Percentiles rank a stretch among this genome's conserved stretches.
phyloP scores from a whole-genome alignment of 2,113 vertebrate genomes.

The Charadrius vociferus region DNA sequence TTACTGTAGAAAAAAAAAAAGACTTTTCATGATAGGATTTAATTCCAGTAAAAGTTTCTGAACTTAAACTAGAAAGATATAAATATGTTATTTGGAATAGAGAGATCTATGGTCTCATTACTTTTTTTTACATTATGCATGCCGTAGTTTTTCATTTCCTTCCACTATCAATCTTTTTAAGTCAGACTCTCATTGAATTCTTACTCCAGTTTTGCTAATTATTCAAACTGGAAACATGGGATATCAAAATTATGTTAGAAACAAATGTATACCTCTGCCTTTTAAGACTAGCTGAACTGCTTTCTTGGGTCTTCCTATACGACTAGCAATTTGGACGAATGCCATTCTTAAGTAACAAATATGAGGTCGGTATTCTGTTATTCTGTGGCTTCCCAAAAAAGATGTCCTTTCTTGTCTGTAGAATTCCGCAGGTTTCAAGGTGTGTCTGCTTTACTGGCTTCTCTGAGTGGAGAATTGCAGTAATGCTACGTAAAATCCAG shows the following conservation, averaged over 20 bases:
- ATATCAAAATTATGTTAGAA: neutral
- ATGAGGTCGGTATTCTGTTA: neutral
- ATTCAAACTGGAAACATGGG: neutral
- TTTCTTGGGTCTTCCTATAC: neutral
- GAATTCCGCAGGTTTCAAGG: neutral
- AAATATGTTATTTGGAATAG: neutral
- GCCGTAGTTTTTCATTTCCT: neutral
- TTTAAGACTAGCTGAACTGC: neutral
- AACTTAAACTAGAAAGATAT: neutral
- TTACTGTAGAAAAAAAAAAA: neutral
- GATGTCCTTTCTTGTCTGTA: neutral
- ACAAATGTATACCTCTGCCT: neutral
- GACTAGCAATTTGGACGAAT: neutral
- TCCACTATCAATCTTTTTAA: neutral
- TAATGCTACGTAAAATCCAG: neutral
- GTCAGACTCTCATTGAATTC: neutral
- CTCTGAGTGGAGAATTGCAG: neutral
- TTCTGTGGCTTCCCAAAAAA: neutral
- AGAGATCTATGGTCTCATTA: neutral
- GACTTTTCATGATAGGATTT: neutral
- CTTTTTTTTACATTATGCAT: neutral
- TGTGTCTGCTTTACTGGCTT: neutral
- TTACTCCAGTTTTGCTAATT: neutral
- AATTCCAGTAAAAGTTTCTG: neutral
- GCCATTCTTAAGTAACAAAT: neutral